Conservation (phyloP, 2,797 vertebrate species). For the Macropus fuliginosus region DNA sequence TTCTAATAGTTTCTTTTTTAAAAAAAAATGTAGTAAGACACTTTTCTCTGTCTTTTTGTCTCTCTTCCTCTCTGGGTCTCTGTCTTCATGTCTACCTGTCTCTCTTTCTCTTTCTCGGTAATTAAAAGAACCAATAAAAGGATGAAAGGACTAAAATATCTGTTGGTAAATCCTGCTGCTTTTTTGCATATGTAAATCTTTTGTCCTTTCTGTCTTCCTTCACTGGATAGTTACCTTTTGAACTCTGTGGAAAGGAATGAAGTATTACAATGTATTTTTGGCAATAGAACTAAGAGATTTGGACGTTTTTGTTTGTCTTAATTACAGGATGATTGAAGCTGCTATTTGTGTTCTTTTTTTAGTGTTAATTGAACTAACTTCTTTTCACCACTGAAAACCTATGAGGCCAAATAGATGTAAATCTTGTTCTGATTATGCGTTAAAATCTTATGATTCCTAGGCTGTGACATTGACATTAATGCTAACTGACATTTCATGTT, state of each 20-base stretch:
- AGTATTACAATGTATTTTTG: conserved; percentile 35
- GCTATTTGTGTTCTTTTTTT: neutral
- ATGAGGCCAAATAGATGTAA: neutral
- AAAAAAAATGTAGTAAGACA: conserved; percentile 2
- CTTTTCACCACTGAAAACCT: neutral
- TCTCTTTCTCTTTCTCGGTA: conserved; percentile 35
- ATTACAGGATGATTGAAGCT: neutral
- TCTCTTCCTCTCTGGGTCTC: neutral
- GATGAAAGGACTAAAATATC: conserved; percentile 16
- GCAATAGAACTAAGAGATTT: neutral
- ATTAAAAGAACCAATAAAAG: conserved; percentile 33
- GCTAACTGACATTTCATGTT: conserved; percentile 24
- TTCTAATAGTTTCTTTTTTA: neutral
- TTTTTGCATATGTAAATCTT: conserved; percentile 31
- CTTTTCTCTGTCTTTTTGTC: neutral
- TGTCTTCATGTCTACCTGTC: no score
- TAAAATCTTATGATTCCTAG: conserved; percentile 9
- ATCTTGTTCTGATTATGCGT: neutral
- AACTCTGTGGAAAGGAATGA: conserved; percentile 14
- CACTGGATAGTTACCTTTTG: conserved; percentile 2
- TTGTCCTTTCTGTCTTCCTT: conserved; percentile 22
- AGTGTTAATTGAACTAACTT: neutral
- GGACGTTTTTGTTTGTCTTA: neutral
- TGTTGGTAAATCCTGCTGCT: conserved; percentile 41
- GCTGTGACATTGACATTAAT: neutral